Evolutionary conservation across 2,797 vertebrate species (phyloP).

Genomic region (Acestrorhynchus altus): DNA sequence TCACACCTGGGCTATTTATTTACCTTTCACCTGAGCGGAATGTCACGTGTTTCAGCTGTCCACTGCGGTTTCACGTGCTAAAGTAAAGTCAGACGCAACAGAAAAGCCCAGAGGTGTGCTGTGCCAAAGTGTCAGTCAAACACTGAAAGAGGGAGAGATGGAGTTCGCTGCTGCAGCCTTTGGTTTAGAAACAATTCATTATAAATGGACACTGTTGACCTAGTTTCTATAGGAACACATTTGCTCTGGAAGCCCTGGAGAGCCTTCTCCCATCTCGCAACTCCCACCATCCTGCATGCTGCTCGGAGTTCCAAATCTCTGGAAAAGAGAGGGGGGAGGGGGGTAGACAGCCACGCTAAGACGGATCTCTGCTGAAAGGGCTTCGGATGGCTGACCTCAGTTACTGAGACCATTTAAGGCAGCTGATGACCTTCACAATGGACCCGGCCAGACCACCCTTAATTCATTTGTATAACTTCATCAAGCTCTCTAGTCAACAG

Average conservation of each 20-base stretch:
- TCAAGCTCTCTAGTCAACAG: too few relatives aligned
- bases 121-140: conserved; percentile 33
- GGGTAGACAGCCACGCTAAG: background rate
- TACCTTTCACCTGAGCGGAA: conserved; percentile 1
- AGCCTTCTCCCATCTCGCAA: conserved; percentile 19
- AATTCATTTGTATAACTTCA: background rate
- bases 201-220: conserved; percentile 42
- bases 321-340: background rate
- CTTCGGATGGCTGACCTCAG: background rate
- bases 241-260: conserved; percentile 31
- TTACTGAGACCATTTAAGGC: background rate
- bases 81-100: background rate
- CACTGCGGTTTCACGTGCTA: background rate
- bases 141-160: conserved; percentile 17
- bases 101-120: background rate
- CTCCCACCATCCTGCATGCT: conserved; percentile 29
- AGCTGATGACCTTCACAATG: background rate
- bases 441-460: background rate
- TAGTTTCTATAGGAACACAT: conserved; percentile 57
- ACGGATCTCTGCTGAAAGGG: background rate
- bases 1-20: conserved; percentile 13
- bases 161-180: conserved; percentile 5
- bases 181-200: conserved; percentile 36
- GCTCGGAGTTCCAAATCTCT: conserved; percentile 41
- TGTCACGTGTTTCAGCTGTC: conserved; percentile 8